Percentiles rank a stretch among this genome's conserved stretches.
These are phyloP conservation scores for Drepanosiphum platanoidis DNA, from an alignment of 2,888 invertebrate species.

Conservation along the genomic window DNA sequence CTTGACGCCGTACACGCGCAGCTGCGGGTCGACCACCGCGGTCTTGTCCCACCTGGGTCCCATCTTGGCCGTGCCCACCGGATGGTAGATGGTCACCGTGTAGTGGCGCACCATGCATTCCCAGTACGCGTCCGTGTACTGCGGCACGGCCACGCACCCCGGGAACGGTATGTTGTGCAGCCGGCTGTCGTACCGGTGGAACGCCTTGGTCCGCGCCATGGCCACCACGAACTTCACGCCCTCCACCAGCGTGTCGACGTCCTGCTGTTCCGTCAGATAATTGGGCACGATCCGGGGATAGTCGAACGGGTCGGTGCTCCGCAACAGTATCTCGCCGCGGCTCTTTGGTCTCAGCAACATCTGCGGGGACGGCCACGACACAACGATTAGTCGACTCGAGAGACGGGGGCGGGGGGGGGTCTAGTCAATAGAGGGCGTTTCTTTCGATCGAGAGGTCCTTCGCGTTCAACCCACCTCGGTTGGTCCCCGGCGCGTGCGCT, in stretches of 20 bases:
- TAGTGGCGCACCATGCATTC: constrained; percentile 88
- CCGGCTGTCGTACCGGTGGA: constrained; percentile 78
- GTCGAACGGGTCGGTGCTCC: constrained; percentile 85
- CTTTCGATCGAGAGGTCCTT: no score
- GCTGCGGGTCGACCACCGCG: constrained; percentile 83
- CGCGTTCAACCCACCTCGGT: no score
- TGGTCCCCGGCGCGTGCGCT: no score
- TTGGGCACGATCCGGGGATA: constrained; percentile 92
- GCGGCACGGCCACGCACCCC: constrained; percentile 76
- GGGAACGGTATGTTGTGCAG: constrained; percentile 80
- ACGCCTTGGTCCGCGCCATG: constrained; percentile 81
- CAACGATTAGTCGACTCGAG: no score
- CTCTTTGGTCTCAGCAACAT: constrained; percentile 80
- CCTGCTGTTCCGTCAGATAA: constrained; percentile 83
- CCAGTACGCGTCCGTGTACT: constrained; percentile 82
- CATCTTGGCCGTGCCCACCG: constrained; percentile 89
- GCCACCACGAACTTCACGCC: constrained; percentile 86
- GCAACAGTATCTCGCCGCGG: constrained; percentile 81
- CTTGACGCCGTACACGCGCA: constrained; percentile 81
- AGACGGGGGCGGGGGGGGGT: no score
- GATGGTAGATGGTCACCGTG: constrained; percentile 86
- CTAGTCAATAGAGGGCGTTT: no score
- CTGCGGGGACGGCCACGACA: background rate
- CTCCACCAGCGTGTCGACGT: constrained; percentile 82
- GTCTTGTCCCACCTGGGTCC: constrained; percentile 86